These are phyloP conservation scores for Conus canariensis DNA, from an alignment of 2,888 invertebrate genomes.

Conservation along the genomic window DNA sequence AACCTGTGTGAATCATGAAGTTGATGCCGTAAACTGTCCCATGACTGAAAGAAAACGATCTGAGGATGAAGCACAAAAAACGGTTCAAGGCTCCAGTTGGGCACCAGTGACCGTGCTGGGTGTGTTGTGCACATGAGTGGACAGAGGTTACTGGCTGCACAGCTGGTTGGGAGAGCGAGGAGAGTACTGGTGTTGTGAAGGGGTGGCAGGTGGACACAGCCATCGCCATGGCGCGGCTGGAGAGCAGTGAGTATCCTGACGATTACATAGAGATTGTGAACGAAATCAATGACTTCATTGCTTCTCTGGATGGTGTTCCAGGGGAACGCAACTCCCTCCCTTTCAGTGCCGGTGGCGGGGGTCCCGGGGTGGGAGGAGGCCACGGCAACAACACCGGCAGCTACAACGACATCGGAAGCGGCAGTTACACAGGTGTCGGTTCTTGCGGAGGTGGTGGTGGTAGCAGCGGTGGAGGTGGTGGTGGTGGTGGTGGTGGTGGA, in stretches of 20 bases:
- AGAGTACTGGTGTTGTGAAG: too few species aligned
- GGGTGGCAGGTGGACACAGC: too few species aligned
- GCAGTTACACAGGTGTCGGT: slow-evolving; percentile 28
- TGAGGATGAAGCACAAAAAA: too few species aligned
- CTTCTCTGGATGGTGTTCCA: slow-evolving; percentile 62
- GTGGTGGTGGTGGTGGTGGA: slow-evolving; percentile 5
- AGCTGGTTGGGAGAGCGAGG: too few species aligned
- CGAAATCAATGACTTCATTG: slow-evolving; percentile 72
- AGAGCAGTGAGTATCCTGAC: slow-evolving; percentile 60
- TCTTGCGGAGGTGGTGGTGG: slow-evolving; percentile 28
- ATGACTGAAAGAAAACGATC: too few species aligned
- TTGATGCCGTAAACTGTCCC: too few species aligned
- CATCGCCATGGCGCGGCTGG: neutral
- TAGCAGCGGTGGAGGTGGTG: too few species aligned
- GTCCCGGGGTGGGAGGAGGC: neutral
- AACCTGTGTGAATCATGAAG: neutral
- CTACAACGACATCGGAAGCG: slow-evolving; percentile 37
- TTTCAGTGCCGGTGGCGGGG: neutral
- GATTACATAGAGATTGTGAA: slow-evolving; percentile 72
- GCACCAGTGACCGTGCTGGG: too few species aligned
- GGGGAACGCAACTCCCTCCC: slow-evolving; percentile 52
- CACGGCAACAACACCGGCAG: neutral
- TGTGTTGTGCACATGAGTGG: too few species aligned
- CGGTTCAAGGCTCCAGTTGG: too few species aligned
- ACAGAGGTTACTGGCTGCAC: too few species aligned